phyloP scores from a whole-genome alignment of 2,888 invertebrate genomes.

The Suillia variegata region DNA sequence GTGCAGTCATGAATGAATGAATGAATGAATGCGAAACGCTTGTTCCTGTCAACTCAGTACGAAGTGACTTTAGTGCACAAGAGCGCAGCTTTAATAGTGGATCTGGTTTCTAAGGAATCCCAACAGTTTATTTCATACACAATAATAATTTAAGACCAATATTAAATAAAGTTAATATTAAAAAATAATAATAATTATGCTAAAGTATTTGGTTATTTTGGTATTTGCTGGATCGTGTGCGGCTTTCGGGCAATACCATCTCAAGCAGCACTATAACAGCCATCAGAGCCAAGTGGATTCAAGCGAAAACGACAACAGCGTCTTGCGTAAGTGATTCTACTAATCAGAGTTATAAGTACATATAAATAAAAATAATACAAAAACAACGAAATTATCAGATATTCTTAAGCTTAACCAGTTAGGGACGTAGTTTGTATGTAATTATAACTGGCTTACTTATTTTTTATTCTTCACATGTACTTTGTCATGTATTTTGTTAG shows the following conservation, averaged over 20 bases:
- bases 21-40: neutral
- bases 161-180: neutral
- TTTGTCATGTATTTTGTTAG: too few species aligned
- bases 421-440: too few species aligned
- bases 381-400: neutral
- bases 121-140: neutral
- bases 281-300: conserved; percentile 45
- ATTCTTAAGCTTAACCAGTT: too few species aligned
- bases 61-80: neutral
- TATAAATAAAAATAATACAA: neutral
- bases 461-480: neutral
- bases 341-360: too few species aligned
- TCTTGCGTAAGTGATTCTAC: conserved; percentile 48
- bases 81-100: neutral
- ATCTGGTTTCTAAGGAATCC: neutral
- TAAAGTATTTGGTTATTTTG: neutral
- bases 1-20: neutral
- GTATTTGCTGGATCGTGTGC: conserved; percentile 2
- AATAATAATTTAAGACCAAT: neutral
- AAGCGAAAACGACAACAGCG: conserved; percentile 44
- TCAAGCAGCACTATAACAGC: conserved; percentile 50
- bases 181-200: neutral
- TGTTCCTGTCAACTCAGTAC: neutral
- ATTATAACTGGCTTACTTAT: too few species aligned
- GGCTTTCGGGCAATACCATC: conserved; percentile 51